Base-by-base conservation (phyloP, 2,888 invertebrate species). In the Cheilosia soror region DNA sequence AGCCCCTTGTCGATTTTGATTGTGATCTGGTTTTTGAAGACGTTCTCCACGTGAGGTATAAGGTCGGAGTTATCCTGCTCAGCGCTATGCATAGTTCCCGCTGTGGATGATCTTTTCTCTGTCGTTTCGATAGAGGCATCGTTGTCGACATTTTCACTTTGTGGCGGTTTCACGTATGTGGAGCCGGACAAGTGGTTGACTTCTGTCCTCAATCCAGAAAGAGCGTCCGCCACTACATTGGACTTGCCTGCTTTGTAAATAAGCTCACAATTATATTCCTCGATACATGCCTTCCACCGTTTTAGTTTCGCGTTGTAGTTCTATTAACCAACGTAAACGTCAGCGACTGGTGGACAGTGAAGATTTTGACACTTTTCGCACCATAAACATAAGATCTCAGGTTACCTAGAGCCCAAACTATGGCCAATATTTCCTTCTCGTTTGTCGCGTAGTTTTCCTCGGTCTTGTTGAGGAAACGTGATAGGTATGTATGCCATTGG, bases 241-340 rank as follows among this genome's bases (percentile, higher is more conserved):
- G 42, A 42, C 5, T n/a, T 42, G 2, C 42, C 42, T 4, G 42
- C 27, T 27, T 42, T 68, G 1, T 53, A 68, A 5, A 68, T 25
- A 7, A 27, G 11, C 20, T 55, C 68, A 20, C n/a, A 55, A 13
- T 27, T 42, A 11, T 44, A 62, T 13, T 62, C 42, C 11, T 42
- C 60, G 11, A 11, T 40, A 3, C 40, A 0, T 1, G 63, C 27
- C 20, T 75, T 65, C 75, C 65, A 65, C 0, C 75, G n/a, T 20
- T 69, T 77, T 1, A 68, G 20, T 27, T 77, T 77, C 2, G 60
- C 47, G 15, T 62, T 68, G 49, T 68, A 51, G 37, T 76, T 68
- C 68, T 11, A 49, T 58, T 68, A 3, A 53, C 40, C 29, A 60
- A n/a, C 5, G 69, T 31, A 42, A 63, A 71, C 0, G 68, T 78